Percentiles rank a stretch among this genome's conserved stretches.
Conservation (phyloP, 2,797 vertebrate genomes). For the Sebastes vulpes region DNA sequence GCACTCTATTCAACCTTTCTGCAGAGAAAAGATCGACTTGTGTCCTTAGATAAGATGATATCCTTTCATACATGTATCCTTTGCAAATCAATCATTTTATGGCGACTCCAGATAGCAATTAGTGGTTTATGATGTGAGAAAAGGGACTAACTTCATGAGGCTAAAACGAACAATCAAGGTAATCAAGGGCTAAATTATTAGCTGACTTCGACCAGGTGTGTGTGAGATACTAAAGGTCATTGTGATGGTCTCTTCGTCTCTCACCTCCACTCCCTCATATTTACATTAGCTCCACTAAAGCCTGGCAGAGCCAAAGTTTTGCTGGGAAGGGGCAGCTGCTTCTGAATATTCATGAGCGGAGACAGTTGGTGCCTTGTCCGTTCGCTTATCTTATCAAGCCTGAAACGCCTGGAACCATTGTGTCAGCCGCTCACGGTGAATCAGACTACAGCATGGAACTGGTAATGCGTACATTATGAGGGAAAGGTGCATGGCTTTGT, state of each 20-base stretch:
- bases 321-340: slow-evolving; percentile 81
- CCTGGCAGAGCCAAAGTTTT: slow-evolving; percentile 53
- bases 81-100: slow-evolving; percentile 22
- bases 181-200: neutral
- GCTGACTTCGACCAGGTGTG: neutral
- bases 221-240: slow-evolving; percentile 14
- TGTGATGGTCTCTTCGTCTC: neutral
- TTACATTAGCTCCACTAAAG: slow-evolving; percentile 57
- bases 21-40: neutral
- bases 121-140: slow-evolving; percentile 35
- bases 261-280: slow-evolving; percentile 31
- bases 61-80: neutral
- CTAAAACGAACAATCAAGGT: slow-evolving; percentile 29
- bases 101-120: neutral
- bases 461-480: slow-evolving; percentile 2
- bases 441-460: slow-evolving; percentile 38
- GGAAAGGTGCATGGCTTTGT: slow-evolving; percentile 3
- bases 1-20: neutral
- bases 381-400: slow-evolving; percentile 76
- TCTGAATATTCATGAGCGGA: slow-evolving; percentile 86
- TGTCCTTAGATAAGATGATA: neutral
- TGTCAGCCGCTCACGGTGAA: slow-evolving; percentile 60
- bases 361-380: slow-evolving; percentile 84
- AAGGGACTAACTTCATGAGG: slow-evolving; percentile 5
- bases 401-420: slow-evolving; percentile 71